Evolutionary conservation across 2,888 invertebrate genomes (phyloP).

Genomic region (Vesta saturnalis): DNA sequence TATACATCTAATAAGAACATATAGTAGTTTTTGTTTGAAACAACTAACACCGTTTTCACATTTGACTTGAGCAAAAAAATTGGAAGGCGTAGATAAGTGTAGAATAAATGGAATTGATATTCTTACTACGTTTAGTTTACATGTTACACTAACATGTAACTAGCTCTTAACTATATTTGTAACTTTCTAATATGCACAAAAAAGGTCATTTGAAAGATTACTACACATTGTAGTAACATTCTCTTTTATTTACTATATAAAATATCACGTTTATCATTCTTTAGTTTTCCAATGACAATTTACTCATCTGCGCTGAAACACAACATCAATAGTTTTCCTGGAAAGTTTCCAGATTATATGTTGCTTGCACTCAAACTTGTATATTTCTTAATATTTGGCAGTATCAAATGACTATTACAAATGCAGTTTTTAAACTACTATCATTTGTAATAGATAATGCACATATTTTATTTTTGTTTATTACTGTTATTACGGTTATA

Average conservation of each 20-base stretch:
- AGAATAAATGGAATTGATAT: no score
- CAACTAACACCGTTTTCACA: background rate
- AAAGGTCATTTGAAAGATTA: constrained; percentile 1
- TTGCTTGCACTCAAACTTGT: constrained; percentile 39
- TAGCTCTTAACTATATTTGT: no score
- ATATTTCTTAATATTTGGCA: constrained; percentile 29
- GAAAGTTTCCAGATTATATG: constrained; percentile 54
- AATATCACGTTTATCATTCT: constrained; percentile 54
- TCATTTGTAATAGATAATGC: constrained; percentile 3
- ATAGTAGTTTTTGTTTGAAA: background rate
- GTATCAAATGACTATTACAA: constrained; percentile 26
- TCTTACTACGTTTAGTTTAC: no score
- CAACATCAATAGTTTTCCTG: constrained; percentile 51
- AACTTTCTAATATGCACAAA: no score
- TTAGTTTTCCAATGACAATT: constrained; percentile 52
- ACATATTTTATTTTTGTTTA: constrained; percentile 1
- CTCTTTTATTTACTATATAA: constrained; percentile 51
- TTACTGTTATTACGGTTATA: background rate
- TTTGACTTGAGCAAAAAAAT: no score
- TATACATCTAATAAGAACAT: constrained; percentile 13
- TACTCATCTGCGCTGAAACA: constrained; percentile 46
- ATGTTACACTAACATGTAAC: no score
- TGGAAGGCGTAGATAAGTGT: no score
- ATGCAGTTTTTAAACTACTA: background rate
- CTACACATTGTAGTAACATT: background rate